Evolutionary conservation across 2,888 invertebrate genomes (phyloP).

Genomic region (Pomacea canaliculata): DNA sequence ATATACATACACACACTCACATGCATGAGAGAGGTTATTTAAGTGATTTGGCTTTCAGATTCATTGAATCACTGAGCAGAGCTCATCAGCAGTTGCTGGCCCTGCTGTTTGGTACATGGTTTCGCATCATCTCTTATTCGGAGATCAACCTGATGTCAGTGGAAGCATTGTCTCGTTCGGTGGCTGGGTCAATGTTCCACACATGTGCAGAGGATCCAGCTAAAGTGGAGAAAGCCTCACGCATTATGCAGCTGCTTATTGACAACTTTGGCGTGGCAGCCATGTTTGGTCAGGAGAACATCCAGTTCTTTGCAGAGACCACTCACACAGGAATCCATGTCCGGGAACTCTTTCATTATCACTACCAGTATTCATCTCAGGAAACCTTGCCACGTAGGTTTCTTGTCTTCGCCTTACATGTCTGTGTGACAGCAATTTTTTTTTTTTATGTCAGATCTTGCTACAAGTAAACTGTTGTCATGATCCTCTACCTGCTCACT

Average conservation of each 20-base stretch:
- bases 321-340: slow-evolving; percentile 67
- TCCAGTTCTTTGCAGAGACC: slow-evolving; percentile 66
- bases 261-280: slow-evolving; percentile 97
- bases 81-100: slow-evolving; percentile 86
- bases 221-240: slow-evolving; percentile 78
- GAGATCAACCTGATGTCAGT: slow-evolving; percentile 69
- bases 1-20: not conserved
- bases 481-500: not conserved
- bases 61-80: slow-evolving; percentile 78
- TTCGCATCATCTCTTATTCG: slow-evolving; percentile 67
- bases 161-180: slow-evolving; percentile 68
- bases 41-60: slow-evolving; percentile 73
- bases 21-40: not conserved
- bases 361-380: slow-evolving; percentile 61
- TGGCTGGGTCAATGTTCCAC: slow-evolving; percentile 69
- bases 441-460: not conserved
- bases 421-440: not conserved
- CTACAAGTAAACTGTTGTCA: not conserved
- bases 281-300: slow-evolving; percentile 81
- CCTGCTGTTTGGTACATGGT: slow-evolving; percentile 92
- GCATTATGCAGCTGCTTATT: slow-evolving; percentile 96
- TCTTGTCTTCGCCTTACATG: not conserved
- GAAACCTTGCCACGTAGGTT: slow-evolving; percentile 62
- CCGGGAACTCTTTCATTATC: slow-evolving; percentile 65
- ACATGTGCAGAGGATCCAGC: slow-evolving; percentile 66